Conservation (phyloP, 92 coral and sea anemone genomes). For the Virgularia gustaviana region DNA sequence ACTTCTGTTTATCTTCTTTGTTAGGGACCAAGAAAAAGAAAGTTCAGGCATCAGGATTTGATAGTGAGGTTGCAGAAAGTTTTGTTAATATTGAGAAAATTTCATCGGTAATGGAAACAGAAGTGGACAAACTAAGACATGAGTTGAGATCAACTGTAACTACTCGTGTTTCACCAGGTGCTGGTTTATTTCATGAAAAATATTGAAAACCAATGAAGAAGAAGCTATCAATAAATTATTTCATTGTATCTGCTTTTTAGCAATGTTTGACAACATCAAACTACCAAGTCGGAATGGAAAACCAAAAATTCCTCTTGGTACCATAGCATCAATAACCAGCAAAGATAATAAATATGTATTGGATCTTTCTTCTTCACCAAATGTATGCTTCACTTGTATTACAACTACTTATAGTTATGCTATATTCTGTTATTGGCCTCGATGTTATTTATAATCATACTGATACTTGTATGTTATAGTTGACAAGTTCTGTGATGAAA, state of each 20-base stretch:
- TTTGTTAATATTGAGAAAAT: conserved; percentile 79
- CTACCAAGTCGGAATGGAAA: conserved; percentile 72
- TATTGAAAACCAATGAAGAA: not conserved
- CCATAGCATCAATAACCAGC: conserved; percentile 65
- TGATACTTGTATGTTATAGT: conserved; percentile 39
- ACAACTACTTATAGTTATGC: too few species aligned
- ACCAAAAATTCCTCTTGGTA: conserved; percentile 53
- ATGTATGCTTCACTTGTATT: conserved; percentile 42
- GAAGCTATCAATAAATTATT: too few species aligned
- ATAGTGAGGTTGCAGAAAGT: conserved; percentile 82
- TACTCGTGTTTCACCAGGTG: conserved; percentile 62
- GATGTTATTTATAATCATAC: not conserved
- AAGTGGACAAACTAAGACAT: conserved; percentile 69
- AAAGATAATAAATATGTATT: conserved; percentile 75
- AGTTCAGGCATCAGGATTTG: conserved; percentile 45
- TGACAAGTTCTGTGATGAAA: conserved; percentile 65
- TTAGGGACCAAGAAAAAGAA: conserved; percentile 56
- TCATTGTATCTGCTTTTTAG: conserved; percentile 45
- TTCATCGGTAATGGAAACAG: conserved; percentile 65
- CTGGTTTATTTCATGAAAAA: not conserved
- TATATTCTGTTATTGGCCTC: too few species aligned
- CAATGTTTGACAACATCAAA: conserved; percentile 64
- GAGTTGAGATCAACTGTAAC: conserved; percentile 69
- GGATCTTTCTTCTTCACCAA: conserved; percentile 72
- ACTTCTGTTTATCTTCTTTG: not conserved